phyloP scores from a whole-genome alignment of 2,113 vertebrate species.

The Grus americana region DNA sequence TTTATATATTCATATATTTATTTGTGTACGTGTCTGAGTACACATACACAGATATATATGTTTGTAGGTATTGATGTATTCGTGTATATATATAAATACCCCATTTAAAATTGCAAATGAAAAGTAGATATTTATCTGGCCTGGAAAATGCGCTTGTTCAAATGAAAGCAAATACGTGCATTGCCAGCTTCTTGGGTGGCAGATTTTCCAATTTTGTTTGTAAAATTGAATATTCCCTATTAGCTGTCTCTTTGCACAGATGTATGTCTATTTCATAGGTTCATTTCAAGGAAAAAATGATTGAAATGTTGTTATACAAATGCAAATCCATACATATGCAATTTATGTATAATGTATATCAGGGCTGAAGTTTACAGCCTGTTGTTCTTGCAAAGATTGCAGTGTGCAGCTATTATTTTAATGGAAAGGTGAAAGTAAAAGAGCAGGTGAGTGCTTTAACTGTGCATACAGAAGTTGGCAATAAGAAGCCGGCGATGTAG shows the following conservation, averaged over 20 bases:
- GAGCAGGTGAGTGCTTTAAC: conserved; percentile 12
- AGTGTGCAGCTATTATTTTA: conserved; percentile 40
- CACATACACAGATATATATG: not conserved
- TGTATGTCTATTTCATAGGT: conserved; percentile 42
- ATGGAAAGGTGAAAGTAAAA: conserved; percentile 51
- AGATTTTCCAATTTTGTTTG: conserved; percentile 58
- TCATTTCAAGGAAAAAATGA: conserved; percentile 37
- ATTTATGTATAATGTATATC: conserved; percentile 38
- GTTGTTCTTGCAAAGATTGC: conserved; percentile 42
- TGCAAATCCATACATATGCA: conserved; percentile 14
- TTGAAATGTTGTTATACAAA: conserved; percentile 57
- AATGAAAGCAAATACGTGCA: conserved; percentile 48
- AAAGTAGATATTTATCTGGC: conserved; percentile 25
- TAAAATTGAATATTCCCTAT: conserved; percentile 38
- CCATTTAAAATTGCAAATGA: conserved; percentile 28
- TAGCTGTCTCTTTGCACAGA: conserved; percentile 45
- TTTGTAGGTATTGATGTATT: not conserved
- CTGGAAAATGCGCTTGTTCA: conserved; percentile 22
- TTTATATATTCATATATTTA: not conserved
- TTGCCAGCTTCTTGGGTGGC: conserved; percentile 29
- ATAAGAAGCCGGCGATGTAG: conserved; percentile 28
- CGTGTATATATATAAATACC: not conserved
- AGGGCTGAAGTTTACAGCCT: conserved; percentile 38
- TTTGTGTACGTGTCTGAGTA: not conserved
- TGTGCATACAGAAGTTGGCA: not conserved